A percentile compares a stretch with the other conserved stretches of the same genome.
Evolutionary conservation across 2,888 invertebrate species (phyloP).

Genomic region (Pristionchus fissidentatus): DNA sequence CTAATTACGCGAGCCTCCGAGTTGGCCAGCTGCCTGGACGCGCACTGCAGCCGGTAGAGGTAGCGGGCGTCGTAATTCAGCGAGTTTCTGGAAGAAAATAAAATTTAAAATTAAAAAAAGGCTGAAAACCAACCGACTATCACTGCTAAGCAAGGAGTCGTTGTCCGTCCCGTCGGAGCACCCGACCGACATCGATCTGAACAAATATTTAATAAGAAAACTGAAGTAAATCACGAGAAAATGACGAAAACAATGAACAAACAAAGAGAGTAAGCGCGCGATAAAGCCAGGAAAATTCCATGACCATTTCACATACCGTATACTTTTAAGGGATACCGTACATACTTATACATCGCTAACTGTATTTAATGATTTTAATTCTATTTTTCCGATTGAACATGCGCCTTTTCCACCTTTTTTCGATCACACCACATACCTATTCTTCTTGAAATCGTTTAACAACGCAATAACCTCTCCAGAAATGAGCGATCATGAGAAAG

Average conservation of each 20-base stretch:
- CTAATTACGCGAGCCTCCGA: not conserved
- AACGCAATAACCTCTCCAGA: too few species aligned
- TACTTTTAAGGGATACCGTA: not conserved
- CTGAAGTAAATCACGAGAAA: too few species aligned
- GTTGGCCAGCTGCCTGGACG: not conserved
- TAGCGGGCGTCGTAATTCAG: not conserved
- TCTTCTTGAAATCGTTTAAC: too few species aligned
- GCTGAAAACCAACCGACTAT: not conserved
- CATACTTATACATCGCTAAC: not conserved
- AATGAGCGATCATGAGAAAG: too few species aligned
- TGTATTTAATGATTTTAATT: not conserved
- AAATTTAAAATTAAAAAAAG: not conserved
- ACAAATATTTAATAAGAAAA: not conserved
- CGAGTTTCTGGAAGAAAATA: not conserved
- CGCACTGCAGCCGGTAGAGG: slow-evolving; percentile 9
- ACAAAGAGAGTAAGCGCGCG: too few species aligned
- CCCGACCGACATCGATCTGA: slow-evolving; percentile 21
- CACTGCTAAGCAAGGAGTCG: slow-evolving; percentile 8
- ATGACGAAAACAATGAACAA: not conserved
- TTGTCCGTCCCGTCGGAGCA: slow-evolving; percentile 3
- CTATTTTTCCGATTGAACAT: not conserved
- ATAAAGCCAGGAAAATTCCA: not conserved
- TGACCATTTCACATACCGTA: not conserved
- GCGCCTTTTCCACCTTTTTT: too few species aligned
- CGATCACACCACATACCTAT: too few species aligned